Evolutionary conservation across 1,140 invertebrate genomes (phyloP), one percentile per base, ranked within the genome.

Genomic region (Brachionus plicatilis): DNA sequence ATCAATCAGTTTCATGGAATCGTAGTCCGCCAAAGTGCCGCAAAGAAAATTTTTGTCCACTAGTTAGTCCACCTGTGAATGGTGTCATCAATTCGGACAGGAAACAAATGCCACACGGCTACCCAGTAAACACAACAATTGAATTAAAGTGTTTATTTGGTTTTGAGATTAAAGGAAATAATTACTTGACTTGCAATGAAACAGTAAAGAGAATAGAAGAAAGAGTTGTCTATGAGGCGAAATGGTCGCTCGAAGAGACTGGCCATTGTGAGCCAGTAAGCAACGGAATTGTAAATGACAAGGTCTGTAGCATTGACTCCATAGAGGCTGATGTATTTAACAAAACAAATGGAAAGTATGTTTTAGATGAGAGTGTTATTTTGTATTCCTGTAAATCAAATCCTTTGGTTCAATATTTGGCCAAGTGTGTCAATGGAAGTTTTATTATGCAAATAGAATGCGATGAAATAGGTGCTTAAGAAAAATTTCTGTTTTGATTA

Each of bases 391-490:
- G 72, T 76, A 76, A 50, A 47, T n/a, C 43, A 11, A 76, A 76
- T 29, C 20, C n/a, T 50, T 47, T 50, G 11, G 20, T 50, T 50
- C 41, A 82, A 12, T 47, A 65, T 65, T 20, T 37, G 11, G 79
- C 33, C 53, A 82, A 82, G 14, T 82, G 79, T 65, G 17, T 82
- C 8, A 60, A 82, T 45, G 53, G 53, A 65, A 65, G 9, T 68
- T 65, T 82, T 24, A 12, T 65, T n/a, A 37, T 65, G 50, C 11
- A 82, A 47, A 9, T 12, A 29, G 60, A 82, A 43, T 82, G 79
- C 17, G 20, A 65, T 60, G 65, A 65, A 24, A 41, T 7, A 27
- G 6, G n/a, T 43, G 65, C 0, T 20, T 37, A n/a, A n/a, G n/a
- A n/a, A n/a, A n/a, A n/a, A n/a, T 65, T 56, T 8, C 33, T 37